Percentiles rank a stretch among this genome's conserved stretches.
These are phyloP conservation scores for Formica exsecta DNA, from an alignment of 1,140 invertebrate species.

Conservation along the genomic window DNA sequence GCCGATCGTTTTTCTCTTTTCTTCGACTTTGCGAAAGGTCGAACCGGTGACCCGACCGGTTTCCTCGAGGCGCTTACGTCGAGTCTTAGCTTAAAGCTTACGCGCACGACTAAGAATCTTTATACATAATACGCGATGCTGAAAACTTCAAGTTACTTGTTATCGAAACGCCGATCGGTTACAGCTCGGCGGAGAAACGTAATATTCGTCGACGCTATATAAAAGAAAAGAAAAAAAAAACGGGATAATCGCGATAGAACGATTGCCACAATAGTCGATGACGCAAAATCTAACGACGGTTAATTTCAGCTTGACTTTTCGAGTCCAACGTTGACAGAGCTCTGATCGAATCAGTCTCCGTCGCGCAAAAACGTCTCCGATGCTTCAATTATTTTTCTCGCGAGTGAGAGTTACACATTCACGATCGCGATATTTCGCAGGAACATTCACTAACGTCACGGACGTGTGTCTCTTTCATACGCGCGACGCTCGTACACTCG, in stretches of 20 bases:
- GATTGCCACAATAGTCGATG: background rate
- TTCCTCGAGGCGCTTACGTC: constrained; percentile 58
- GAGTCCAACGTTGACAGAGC: background rate
- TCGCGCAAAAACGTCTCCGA: constrained; percentile 34
- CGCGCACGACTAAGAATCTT: background rate
- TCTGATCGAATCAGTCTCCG: background rate
- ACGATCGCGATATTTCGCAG: constrained; percentile 44
- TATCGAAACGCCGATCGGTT: background rate
- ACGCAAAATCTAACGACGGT: constrained; percentile 16
- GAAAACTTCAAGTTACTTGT: background rate
- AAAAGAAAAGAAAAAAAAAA: background rate
- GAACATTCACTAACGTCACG: background rate
- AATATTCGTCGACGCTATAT: background rate
- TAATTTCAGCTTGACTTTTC: constrained; percentile 37
- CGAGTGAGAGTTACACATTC: constrained; percentile 41
- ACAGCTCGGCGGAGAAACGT: background rate
- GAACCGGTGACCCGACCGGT: constrained; percentile 68
- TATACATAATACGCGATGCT: background rate
- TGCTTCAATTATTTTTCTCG: constrained; percentile 3
- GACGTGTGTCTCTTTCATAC: background rate
- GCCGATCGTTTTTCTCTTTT: constrained; percentile 21
- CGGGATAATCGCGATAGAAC: constrained; percentile 16
- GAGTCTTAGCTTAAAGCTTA: constrained; percentile 58
- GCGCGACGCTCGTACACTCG: constrained; percentile 3
- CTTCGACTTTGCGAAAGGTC: constrained; percentile 45